Conservation (phyloP, 53 echinoderm and acorn worm genomes). For the Echinometra lucunter region DNA sequence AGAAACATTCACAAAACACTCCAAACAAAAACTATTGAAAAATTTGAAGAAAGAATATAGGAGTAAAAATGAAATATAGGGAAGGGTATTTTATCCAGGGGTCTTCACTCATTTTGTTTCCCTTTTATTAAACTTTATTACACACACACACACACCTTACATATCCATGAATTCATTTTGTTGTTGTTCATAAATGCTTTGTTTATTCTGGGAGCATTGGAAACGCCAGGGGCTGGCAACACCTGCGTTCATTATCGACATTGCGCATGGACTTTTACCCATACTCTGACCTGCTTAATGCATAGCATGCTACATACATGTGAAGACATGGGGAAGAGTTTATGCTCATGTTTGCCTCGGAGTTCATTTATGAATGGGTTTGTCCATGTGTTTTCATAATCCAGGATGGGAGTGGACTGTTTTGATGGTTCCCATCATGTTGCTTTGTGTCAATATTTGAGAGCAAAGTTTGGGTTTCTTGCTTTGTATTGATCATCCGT, state of each 20-base stretch:
- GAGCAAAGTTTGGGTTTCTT: slow-evolving; percentile 13
- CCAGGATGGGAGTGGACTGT: background rate
- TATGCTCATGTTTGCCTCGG: background rate
- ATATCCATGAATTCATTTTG: background rate
- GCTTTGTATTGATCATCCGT: background rate
- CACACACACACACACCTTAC: background rate
- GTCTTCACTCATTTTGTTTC: no score
- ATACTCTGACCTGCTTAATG: background rate
- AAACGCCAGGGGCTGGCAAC: background rate
- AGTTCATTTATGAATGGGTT: background rate
- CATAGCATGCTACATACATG: background rate
- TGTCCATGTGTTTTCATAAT: background rate
- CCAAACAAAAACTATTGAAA: no score
- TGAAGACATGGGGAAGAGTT: background rate
- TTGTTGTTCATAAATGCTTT: background rate
- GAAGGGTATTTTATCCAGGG: no score
- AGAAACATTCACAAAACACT: no score
- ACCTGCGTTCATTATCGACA: background rate
- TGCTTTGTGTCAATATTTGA: slow-evolving; percentile 20
- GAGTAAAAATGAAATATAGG: background rate
- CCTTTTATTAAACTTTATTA: background rate
- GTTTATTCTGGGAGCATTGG: background rate
- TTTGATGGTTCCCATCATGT: slow-evolving; percentile 14
- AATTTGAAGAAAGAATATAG: background rate
- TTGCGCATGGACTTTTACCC: background rate